Base-by-base conservation (phyloP, 2,113 vertebrate species). In the Ondatra zibethicus region DNA sequence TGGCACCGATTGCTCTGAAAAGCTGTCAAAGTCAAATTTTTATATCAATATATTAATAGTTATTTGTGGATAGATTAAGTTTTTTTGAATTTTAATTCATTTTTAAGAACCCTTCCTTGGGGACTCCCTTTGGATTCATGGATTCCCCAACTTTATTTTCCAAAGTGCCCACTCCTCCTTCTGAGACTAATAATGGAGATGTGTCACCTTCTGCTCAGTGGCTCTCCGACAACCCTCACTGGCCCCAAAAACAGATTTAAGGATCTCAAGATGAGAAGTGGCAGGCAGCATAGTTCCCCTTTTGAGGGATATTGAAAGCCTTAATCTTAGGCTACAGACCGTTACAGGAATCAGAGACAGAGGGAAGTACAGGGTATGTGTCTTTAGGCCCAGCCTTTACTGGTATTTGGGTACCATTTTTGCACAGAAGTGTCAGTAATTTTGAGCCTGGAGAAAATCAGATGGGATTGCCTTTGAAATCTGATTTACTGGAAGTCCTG, bases 401-500 rank as follows among this genome's bases (percentile, higher is more conserved):
- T 86, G n/a, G 63, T 47, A 88, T 93, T n/a, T n/a, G 39, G 61
- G 61, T 94, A 27, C 61, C 55, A 66, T 94, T 94, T 88, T 92
- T 89, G 36, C 94, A 63, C 78, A 88, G 47, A 61, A 81, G 81
- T 84, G 16, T 7, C 90, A 88, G 91, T 93, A 91, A 94, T 88
- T 95, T 89, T 94, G 89, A 96, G 81, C 52, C 77, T 87, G 45
- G 58, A 95, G 25, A 95, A 96, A 96, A 95, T 16, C 91, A 91
- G 80, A 91, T 72, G 92, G 33, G 65, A 95, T 87, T 75, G 65
- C 21, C 85, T 96, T 85, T 96, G 86, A 65, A 94, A 95, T 97
- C 42, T 92, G 91, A 95, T 63, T 77, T 86, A 78, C 73, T 78
- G 70, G 89, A 92, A 90, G 77, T 91, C 76, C 33, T 86, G 42